Conservation (phyloP, 2,113 vertebrate species). For the Catharus fuscescens region DNA sequence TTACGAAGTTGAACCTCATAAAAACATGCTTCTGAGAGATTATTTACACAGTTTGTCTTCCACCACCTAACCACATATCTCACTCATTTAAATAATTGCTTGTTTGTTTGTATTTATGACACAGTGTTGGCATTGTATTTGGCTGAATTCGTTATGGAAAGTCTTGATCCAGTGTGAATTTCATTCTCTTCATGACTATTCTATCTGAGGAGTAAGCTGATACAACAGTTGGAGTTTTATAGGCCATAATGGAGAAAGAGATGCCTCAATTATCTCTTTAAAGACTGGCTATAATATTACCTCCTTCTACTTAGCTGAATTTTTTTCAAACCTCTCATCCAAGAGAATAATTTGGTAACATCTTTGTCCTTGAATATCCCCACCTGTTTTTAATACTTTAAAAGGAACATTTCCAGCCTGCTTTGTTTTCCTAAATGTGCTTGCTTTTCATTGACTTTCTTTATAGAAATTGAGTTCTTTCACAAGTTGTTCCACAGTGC, state of each 20-base stretch:
- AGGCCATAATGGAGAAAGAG: background rate
- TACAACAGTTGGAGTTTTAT: constrained; percentile 31
- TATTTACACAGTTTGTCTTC: background rate
- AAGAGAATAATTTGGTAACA: background rate
- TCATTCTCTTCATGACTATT: background rate
- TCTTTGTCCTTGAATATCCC: background rate
- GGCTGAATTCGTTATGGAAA: background rate
- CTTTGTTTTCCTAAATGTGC: background rate
- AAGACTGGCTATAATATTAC: background rate
- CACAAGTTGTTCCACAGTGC: background rate
- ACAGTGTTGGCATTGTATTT: background rate
- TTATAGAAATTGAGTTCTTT: background rate
- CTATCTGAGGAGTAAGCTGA: background rate
- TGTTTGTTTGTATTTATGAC: background rate
- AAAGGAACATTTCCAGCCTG: background rate
- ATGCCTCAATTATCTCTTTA: background rate
- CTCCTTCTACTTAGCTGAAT: background rate
- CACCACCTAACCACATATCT: background rate
- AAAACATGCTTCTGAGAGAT: background rate
- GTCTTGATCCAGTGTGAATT: background rate
- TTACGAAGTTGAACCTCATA: background rate
- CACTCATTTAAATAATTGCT: background rate
- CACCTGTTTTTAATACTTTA: background rate
- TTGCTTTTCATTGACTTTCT: background rate
- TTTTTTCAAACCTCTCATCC: constrained; percentile 1